Evolutionary conservation across 1,140 invertebrate species (phyloP).

Genomic region (Hetaerina americana): DNA sequence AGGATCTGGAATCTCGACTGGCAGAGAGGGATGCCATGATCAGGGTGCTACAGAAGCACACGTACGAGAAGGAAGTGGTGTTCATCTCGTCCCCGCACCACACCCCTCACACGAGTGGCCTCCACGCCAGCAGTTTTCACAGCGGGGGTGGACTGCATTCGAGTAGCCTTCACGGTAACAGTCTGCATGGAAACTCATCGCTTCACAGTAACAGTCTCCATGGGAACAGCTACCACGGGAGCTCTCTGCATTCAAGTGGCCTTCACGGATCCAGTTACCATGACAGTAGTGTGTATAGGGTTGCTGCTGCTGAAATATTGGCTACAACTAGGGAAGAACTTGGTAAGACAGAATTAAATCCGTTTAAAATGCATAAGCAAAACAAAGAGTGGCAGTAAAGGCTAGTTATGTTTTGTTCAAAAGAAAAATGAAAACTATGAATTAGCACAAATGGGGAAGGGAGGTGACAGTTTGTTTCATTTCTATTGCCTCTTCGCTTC

Average conservation of each 20-base stretch:
- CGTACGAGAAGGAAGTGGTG: background rate
- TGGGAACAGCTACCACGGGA: background rate
- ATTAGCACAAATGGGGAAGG: no score
- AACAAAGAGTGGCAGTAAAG: no score
- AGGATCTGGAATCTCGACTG: conserved; percentile 75
- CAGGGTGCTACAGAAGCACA: conserved; percentile 66
- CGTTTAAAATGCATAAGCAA: no score
- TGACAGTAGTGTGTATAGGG: background rate
- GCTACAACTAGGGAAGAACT: background rate
- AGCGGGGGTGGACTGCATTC: background rate
- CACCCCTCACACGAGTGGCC: background rate
- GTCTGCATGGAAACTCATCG: background rate
- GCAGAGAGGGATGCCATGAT: conserved; percentile 85
- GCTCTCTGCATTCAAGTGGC: background rate
- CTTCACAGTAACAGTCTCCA: background rate
- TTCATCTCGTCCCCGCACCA: background rate
- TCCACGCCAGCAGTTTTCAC: background rate
- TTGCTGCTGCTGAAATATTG: background rate
- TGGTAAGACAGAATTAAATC: background rate
- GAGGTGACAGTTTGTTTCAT: no score
- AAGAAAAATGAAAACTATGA: no score
- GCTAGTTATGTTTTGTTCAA: no score
- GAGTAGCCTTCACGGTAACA: background rate
- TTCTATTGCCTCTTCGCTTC: no score
- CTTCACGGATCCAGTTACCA: background rate